Percentiles rank a stretch among this genome's conserved stretches.
phyloP scores from a whole-genome alignment of 2,888 invertebrate genomes.

The Dioctria linearis region DNA sequence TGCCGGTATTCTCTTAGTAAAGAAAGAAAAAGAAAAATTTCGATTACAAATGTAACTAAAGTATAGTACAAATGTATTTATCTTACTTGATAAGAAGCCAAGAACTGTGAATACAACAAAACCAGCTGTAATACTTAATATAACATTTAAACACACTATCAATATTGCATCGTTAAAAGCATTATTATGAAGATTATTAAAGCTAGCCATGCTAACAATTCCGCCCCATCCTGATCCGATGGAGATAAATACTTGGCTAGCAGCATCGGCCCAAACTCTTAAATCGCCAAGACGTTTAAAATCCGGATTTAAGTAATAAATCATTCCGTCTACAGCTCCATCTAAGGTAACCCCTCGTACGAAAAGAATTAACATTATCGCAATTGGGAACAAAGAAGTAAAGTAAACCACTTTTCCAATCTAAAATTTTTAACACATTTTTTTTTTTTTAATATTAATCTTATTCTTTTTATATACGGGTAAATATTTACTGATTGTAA shows the following conservation, averaged over 20 bases:
- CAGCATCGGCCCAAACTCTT: constrained; percentile 93
- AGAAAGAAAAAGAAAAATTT: constrained; percentile 8
- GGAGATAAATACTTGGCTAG: constrained; percentile 93
- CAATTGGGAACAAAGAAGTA: constrained; percentile 87
- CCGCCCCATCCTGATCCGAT: constrained; percentile 90
- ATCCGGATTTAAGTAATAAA: constrained; percentile 84
- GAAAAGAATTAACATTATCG: constrained; percentile 80
- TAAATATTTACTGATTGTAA: too few relatives aligned
- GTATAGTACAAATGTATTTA: not conserved
- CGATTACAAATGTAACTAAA: too few relatives aligned
- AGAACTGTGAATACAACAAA: constrained; percentile 86
- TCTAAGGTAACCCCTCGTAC: constrained; percentile 85
- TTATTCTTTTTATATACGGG: too few relatives aligned
- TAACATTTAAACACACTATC: too few relatives aligned
- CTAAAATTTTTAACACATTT: constrained; percentile 59
- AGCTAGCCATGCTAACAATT: constrained; percentile 86
- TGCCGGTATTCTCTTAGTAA: constrained; percentile 75
- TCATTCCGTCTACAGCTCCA: constrained; percentile 83
- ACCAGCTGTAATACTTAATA: constrained; percentile 83
- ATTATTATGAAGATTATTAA: constrained; percentile 82
- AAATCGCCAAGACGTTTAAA: constrained; percentile 84
- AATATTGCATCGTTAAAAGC: constrained; percentile 71
- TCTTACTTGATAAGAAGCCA: constrained; percentile 78
- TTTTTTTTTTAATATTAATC: too few relatives aligned
- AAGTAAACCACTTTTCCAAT: constrained; percentile 80